Evolutionary conservation across 1,140 invertebrate species (phyloP).

Genomic region (Papilio xuthus): DNA sequence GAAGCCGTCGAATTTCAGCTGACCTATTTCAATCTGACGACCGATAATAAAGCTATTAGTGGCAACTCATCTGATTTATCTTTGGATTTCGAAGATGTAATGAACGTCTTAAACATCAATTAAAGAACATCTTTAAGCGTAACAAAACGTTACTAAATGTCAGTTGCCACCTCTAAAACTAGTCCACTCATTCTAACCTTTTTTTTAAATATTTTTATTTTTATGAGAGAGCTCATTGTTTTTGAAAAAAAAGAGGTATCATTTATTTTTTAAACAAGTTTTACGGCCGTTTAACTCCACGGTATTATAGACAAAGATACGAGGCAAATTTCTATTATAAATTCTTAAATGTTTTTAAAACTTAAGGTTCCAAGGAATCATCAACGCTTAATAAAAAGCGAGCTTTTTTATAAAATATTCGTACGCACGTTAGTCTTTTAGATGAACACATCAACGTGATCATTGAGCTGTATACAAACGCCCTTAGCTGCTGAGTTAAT

Average conservation of each 20-base stretch:
- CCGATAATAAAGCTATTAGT: slow-evolving; percentile 17
- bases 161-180: not conserved
- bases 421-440: slow-evolving; percentile 11
- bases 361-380: not conserved
- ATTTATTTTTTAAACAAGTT: too few relatives aligned
- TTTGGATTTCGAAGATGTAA: slow-evolving; percentile 5
- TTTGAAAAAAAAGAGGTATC: too few relatives aligned
- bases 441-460: slow-evolving; percentile 16
- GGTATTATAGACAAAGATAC: too few relatives aligned
- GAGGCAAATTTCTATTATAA: too few relatives aligned
- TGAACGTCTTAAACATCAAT: not conserved
- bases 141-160: not conserved
- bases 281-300: too few relatives aligned
- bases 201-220: too few relatives aligned
- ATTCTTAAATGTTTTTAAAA: too few relatives aligned
- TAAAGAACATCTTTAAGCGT: not conserved
- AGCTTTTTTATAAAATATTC: not conserved
- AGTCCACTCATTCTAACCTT: too few relatives aligned
- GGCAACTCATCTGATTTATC: not conserved
- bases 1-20: slow-evolving; percentile 7
- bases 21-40: slow-evolving; percentile 16
- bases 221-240: too few relatives aligned
- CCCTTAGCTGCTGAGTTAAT: slow-evolving; percentile 9
- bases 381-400: not conserved
- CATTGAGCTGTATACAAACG: slow-evolving; percentile 20